phyloP scores from a whole-genome alignment of 2,888 invertebrate species.

The Agrochola circellaris region DNA sequence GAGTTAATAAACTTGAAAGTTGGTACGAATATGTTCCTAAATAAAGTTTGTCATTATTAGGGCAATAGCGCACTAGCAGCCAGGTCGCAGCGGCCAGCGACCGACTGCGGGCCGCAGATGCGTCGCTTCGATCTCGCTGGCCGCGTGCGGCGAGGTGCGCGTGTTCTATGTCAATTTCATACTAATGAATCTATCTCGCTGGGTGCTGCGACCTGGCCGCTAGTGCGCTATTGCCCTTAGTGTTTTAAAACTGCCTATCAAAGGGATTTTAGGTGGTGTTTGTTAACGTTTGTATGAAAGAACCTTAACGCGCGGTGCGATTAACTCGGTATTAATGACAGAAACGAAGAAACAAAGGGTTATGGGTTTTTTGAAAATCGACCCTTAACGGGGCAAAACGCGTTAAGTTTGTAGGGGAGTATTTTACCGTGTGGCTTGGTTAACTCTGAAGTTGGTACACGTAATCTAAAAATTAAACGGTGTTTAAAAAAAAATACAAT shows the following conservation, averaged over 20 bases:
- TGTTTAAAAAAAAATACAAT: no score
- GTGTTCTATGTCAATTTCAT: no score
- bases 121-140: no score
- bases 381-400: background rate
- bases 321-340: background rate
- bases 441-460: no score
- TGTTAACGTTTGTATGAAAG: background rate
- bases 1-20: background rate
- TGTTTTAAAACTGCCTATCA: background rate
- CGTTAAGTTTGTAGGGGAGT: background rate
- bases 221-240: background rate
- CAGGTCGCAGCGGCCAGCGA: no score
- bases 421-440: background rate
- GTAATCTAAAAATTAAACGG: no score
- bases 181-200: no score
- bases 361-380: background rate
- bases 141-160: no score
- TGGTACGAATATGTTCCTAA: background rate
- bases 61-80: no score
- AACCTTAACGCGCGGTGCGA: background rate
- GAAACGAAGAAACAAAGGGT: background rate
- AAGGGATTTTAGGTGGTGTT: background rate
- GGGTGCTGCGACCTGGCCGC: no score
- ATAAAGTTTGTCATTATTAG: background rate
- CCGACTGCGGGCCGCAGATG: no score